phyloP scores from a whole-genome alignment of 2,113 vertebrate species.

The Passer montanus region DNA sequence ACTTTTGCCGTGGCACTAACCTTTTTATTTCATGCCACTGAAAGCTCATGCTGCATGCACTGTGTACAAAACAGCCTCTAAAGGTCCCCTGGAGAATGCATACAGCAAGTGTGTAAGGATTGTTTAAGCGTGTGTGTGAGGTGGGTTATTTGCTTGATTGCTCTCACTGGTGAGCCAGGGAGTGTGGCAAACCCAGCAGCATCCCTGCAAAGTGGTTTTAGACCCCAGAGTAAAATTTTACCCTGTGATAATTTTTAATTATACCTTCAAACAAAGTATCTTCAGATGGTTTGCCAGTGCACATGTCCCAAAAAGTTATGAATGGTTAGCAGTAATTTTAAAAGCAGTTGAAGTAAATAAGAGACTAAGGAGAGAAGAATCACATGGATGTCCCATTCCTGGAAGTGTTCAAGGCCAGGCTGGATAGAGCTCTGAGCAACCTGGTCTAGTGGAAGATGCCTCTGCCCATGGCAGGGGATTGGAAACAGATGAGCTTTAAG shows the following conservation, averaged over 20 bases:
- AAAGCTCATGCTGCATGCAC: not conserved
- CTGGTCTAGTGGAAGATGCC: not conserved
- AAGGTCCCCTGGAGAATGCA: not conserved
- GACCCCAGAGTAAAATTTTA: not conserved
- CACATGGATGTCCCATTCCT: not conserved
- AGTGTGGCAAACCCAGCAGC: not conserved
- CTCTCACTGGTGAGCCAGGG: not conserved
- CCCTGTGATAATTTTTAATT: not conserved
- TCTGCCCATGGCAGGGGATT: not conserved
- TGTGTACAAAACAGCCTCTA: not conserved
- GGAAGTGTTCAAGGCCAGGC: not conserved
- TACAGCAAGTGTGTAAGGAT: not conserved
- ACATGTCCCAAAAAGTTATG: not conserved
- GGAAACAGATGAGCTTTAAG: not conserved
- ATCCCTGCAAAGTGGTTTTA: not conserved
- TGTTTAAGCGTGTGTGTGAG: not conserved
- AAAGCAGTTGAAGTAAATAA: not conserved
- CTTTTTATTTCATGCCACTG: slow-evolving; percentile 23
- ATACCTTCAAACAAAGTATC: not conserved
- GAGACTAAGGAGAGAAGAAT: not conserved
- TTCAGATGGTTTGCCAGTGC: not conserved
- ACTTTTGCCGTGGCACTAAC: not conserved
- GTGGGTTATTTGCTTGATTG: not conserved
- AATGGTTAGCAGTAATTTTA: not conserved
- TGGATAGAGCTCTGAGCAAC: not conserved